phyloP scores from a whole-genome alignment of 2,113 vertebrate species.

The Nerophis lumbriciformis region DNA sequence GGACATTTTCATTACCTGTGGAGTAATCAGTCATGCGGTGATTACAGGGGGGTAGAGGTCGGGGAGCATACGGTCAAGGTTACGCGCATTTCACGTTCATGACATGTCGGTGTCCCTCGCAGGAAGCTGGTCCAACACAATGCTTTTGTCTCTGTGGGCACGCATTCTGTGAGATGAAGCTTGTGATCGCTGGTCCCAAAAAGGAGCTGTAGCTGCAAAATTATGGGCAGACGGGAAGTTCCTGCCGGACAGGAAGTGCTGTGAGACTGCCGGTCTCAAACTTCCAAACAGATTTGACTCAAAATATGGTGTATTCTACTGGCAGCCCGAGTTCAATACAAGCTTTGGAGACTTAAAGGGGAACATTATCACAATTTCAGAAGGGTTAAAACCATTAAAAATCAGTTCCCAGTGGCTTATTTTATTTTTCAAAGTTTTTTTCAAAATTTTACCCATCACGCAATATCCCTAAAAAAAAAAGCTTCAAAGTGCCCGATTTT shows the following conservation, averaged over 20 bases:
- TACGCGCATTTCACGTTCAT: constrained; percentile 22
- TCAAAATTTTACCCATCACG: no score
- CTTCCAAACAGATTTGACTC: constrained; percentile 40
- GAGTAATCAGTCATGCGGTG: constrained; percentile 50
- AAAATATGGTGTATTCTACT: constrained; percentile 7
- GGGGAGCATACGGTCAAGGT: constrained; percentile 37
- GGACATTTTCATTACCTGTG: constrained; percentile 52
- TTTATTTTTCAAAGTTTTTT: no score
- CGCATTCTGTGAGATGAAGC: constrained; percentile 19
- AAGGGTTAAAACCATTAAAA: no score
- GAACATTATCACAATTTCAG: no score
- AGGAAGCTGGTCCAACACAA: constrained; percentile 8
- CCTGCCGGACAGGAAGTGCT: constrained; percentile 54
- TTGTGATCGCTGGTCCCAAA: not conserved
- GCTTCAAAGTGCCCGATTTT: no score
- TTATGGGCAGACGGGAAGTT: constrained; percentile 51
- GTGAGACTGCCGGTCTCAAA: constrained; percentile 45
- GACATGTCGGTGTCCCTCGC: constrained; percentile 27
- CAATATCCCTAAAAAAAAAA: no score
- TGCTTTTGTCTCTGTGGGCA: constrained; percentile 30
- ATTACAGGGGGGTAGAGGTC: constrained; percentile 12
- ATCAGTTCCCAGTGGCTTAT: no score
- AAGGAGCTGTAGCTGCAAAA: constrained; percentile 18
- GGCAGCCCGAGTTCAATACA: no score
- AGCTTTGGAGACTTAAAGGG: no score